These are phyloP conservation scores for Phasianus colchicus DNA, from an alignment of 2,113 vertebrate genomes.

Conservation along the genomic window DNA sequence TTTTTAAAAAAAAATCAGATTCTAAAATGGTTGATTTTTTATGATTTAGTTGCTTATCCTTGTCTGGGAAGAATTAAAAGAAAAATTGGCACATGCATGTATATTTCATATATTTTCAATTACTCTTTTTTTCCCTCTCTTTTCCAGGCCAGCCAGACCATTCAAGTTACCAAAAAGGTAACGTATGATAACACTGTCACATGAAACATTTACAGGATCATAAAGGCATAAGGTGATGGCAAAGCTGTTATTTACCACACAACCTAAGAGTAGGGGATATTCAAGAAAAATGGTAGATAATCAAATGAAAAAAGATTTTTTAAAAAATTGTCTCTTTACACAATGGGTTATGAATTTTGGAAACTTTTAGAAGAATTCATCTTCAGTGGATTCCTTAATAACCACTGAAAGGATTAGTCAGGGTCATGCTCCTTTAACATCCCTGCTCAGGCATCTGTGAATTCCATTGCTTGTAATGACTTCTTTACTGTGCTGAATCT, in stretches of 20 bases:
- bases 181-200: conserved; percentile 5
- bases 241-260: not conserved
- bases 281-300: not conserved
- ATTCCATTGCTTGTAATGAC: not conserved
- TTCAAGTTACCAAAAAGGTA: conserved; percentile 98
- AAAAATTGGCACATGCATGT: not conserved
- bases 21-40: conserved; percentile 9
- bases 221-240: not conserved
- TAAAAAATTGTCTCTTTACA: not conserved
- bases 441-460: not conserved
- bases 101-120: conserved; percentile 4
- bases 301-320: not conserved
- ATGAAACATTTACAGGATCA: not conserved
- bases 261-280: not conserved
- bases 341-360: not conserved
- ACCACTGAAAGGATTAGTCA: not conserved
- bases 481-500: not conserved
- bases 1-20: not conserved
- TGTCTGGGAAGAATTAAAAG: not conserved
- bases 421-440: not conserved
- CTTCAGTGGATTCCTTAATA: not conserved
- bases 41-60: not conserved
- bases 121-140: conserved; percentile 66
- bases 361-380: not conserved
- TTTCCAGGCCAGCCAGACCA: conserved; percentile 87